A percentile compares a stretch with the other conserved stretches of the same genome.
Evolutionary conservation across 2,797 vertebrate genomes (phyloP).

Genomic region (Danio albolineatus): DNA sequence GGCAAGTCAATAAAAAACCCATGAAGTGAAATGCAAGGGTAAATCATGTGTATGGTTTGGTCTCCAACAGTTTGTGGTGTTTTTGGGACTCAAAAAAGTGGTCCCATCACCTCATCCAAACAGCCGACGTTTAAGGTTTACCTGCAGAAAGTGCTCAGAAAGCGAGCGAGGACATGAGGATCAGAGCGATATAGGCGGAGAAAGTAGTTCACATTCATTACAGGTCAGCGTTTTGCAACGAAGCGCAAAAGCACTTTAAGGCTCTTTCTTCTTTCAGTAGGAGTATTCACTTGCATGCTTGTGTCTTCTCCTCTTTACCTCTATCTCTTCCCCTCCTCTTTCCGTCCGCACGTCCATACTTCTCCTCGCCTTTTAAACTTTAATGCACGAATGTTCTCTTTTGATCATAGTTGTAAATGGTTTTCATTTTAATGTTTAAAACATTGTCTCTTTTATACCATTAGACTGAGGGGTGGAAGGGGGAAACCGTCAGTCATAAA

Average conservation of each 20-base stretch:
- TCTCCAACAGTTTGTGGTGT: constrained; percentile 18
- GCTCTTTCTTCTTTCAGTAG: constrained; percentile 69
- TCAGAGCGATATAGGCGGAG: constrained; percentile 58
- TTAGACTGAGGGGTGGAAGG: constrained; percentile 86
- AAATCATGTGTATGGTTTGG: not conserved
- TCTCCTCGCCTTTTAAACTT: constrained; percentile 90
- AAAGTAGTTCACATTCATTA: constrained; percentile 79
- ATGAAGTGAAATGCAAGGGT: too few relatives aligned
- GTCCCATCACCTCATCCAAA: constrained; percentile 30
- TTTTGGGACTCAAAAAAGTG: constrained; percentile 3
- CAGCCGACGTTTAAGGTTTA: constrained; percentile 12
- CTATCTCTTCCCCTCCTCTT: constrained; percentile 72
- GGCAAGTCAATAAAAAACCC: too few relatives aligned
- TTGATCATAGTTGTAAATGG: constrained; percentile 97
- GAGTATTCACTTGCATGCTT: constrained; percentile 71
- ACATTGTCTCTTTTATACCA: constrained; percentile 95
- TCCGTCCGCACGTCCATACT: constrained; percentile 81
- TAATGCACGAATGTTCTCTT: constrained; percentile 93
- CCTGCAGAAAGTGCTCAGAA: constrained; percentile 17
- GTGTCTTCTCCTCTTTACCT: constrained; percentile 72
- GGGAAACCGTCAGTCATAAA: constrained; percentile 90
- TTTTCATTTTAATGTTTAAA: constrained; percentile 99
- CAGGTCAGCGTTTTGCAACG: constrained; percentile 83
- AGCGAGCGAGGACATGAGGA: not conserved
- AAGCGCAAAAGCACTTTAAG: constrained; percentile 78